Evolutionary conservation across 2,888 invertebrate genomes (phyloP).

Genomic region (Piscicola geometra): DNA sequence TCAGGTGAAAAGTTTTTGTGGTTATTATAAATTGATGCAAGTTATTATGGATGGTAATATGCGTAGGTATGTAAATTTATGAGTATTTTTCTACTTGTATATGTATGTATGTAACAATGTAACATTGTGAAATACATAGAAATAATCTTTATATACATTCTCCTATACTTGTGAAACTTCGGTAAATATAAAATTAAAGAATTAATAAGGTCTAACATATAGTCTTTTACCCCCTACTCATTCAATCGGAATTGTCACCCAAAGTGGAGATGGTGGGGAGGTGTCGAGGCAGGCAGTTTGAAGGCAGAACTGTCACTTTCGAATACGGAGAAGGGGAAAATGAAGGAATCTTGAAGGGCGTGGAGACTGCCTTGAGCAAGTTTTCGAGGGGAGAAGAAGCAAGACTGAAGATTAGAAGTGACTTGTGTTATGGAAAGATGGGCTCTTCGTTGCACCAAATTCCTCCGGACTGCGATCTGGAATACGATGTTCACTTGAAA

Average conservation of each 20-base stretch:
- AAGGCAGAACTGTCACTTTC: slow-evolving; percentile 77
- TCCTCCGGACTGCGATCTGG: slow-evolving; percentile 66
- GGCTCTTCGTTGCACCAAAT: slow-evolving; percentile 70
- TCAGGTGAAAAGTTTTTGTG: too few species aligned
- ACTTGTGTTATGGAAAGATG: slow-evolving; percentile 71
- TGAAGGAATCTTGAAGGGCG: slow-evolving; percentile 69
- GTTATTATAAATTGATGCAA: too few species aligned
- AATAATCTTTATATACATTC: too few species aligned
- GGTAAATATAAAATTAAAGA: too few species aligned
- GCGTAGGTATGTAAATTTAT: too few species aligned
- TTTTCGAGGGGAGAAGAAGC: slow-evolving; percentile 77
- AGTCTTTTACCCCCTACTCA: too few species aligned
- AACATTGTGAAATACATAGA: too few species aligned
- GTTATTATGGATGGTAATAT: too few species aligned
- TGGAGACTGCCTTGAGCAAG: slow-evolving; percentile 60
- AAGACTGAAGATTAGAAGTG: slow-evolving; percentile 62
- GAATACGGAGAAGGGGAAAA: slow-evolving; percentile 78
- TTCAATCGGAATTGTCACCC: background rate
- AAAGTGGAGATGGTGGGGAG: slow-evolving; percentile 70
- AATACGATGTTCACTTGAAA: slow-evolving; percentile 73
- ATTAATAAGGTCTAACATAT: too few species aligned
- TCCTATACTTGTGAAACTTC: too few species aligned
- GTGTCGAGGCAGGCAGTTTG: slow-evolving; percentile 67
- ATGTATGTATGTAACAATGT: too few species aligned
- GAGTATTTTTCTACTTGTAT: too few species aligned